Evolutionary conservation across 1,140 invertebrate genomes (phyloP), one percentile per base, ranked within the genome.

Genomic region (Condylostylus longicornis): DNA sequence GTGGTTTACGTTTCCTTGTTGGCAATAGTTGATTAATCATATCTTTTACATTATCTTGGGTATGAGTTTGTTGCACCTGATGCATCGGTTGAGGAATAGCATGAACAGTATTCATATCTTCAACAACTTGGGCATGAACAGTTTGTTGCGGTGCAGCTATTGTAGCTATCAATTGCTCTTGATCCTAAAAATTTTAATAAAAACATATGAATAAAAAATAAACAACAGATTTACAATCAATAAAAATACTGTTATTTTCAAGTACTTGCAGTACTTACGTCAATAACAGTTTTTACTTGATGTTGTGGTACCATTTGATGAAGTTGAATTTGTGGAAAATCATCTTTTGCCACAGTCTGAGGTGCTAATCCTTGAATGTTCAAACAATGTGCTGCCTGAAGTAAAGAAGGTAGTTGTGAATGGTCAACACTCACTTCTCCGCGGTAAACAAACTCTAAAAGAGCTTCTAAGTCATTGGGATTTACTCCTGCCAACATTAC

Each of bases 351-450:
- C 33, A 62, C 58, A 12, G 56, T 61, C 38, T 55, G 65, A 23
- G 70, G 67, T 9, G 69, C 66, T 35, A 74, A 45, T 14, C 71
- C 72, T 46, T 74, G 70, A 37, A 74, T 74, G 42, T 69, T 70
- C 21, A 74, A 58, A 44, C 69, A 73, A 43, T 74, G 70, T 15
- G 71, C 71, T 32, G 72, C 71, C 58, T 75, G 71, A 27, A 74
- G 53, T 13, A 75, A 51, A 8, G 72, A 73, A 13, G 71, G 70
- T 28, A 75, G 51, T 43, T 73, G 70, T 29, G 66, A 69, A 33
- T 70, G 69, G 48, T 74, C 70, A 2, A 74, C 70, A 35, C 71
- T 74, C 5, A 75, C 70, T 63, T 74, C 70, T 25, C 72, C 72
- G 17, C 69, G 62, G 43, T 75, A 75, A 33, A 75, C 70, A 61